Percentiles rank a stretch among this genome's conserved stretches.
These are phyloP conservation scores for Phalacrocorax aristotelis DNA, from an alignment of 2,113 vertebrate genomes.

Conservation along the genomic window DNA sequence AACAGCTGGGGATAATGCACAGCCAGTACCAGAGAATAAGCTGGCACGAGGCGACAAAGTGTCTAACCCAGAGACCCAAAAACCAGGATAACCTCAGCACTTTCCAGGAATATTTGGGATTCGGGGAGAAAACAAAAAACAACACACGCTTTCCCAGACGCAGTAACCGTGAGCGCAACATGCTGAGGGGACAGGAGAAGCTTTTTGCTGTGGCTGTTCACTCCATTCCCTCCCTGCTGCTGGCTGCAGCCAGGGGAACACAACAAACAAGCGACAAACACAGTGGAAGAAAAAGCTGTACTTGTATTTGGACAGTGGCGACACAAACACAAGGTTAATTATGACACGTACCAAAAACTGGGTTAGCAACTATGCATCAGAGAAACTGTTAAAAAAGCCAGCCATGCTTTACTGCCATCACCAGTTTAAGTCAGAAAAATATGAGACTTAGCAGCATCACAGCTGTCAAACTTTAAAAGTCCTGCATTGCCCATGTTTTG, in stretches of 20 bases:
- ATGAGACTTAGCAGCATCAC: not conserved
- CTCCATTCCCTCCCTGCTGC: not conserved
- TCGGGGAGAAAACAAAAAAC: not conserved
- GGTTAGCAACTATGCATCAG: not conserved
- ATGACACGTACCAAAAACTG: not conserved
- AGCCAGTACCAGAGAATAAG: not conserved
- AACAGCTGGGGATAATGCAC: not conserved
- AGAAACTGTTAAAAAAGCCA: not conserved
- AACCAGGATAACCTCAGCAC: not conserved
- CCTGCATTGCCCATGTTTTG: not conserved
- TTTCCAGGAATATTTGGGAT: not conserved
- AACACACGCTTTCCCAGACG: not conserved
- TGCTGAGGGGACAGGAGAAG: not conserved
- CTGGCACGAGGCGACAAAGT: not conserved
- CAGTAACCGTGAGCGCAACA: not conserved
- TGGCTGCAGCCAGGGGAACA: not conserved
- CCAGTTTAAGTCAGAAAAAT: not conserved
- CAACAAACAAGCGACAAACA: accelerated
- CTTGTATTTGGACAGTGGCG: not conserved
- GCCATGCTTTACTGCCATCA: slow-evolving; percentile 2
- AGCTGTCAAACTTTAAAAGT: not conserved
- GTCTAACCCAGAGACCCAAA: not conserved
- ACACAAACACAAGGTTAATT: not conserved
- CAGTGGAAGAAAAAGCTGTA: not conserved
- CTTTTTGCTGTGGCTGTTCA: not conserved